phyloP scores from a whole-genome alignment of 2,113 vertebrate species.

The Lophotis ruficrista region DNA sequence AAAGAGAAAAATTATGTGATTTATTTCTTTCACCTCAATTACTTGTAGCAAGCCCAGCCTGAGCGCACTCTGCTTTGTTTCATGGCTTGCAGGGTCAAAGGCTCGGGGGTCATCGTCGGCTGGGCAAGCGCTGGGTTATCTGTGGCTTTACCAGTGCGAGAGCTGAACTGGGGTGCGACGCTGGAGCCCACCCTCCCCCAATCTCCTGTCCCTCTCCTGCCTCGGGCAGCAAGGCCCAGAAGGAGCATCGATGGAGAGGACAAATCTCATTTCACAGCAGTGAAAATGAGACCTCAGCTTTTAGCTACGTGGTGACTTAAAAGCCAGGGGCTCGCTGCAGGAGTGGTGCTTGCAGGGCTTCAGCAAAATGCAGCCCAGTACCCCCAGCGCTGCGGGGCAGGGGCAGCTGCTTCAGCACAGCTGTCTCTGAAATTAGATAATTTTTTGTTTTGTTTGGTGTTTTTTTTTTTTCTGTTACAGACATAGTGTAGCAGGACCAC shows the following conservation, averaged over 20 bases:
- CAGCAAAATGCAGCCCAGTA: not conserved
- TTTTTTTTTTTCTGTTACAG: not conserved
- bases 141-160: not conserved
- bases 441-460: not conserved
- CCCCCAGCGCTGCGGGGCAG: not conserved
- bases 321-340: not conserved
- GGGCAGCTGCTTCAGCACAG: not conserved
- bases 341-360: not conserved
- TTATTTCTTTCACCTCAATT: constrained; percentile 44
- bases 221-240: not conserved
- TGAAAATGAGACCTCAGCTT: not conserved
- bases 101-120: constrained; percentile 1
- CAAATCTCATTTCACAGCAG: not conserved
- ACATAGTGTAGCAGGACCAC: not conserved
- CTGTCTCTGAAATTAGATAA: not conserved
- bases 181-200: accelerated
- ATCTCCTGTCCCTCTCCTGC: not conserved
- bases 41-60: not conserved
- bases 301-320: not conserved
- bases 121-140: not conserved
- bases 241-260: not conserved
- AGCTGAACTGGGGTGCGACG: not conserved
- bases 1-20: constrained; percentile 25
- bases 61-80: not conserved
- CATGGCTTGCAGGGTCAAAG: not conserved